Evolutionary conservation across 2,888 invertebrate species (phyloP).

Genomic region (Empis stercorea): DNA sequence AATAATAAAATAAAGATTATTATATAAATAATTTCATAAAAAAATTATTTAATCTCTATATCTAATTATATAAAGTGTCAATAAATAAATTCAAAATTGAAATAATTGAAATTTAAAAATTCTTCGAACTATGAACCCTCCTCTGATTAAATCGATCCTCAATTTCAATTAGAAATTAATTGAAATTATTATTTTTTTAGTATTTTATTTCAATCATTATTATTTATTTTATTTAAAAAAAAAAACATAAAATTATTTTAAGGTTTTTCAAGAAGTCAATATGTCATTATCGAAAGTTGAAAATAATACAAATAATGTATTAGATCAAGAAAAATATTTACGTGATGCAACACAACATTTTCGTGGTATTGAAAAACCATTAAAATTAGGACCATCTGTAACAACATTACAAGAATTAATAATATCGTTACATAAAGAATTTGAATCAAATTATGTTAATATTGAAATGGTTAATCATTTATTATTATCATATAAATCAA

Average conservation of each 20-base stretch:
- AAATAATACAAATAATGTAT: constrained; percentile 1
- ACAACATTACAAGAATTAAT: constrained; percentile 48
- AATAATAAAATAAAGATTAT: too few species aligned
- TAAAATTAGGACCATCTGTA: constrained; percentile 32
- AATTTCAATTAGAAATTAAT: too few species aligned
- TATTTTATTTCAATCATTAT: too few species aligned
- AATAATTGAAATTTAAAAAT: too few species aligned
- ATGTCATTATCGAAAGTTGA: constrained; percentile 29
- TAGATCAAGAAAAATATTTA: constrained; percentile 29
- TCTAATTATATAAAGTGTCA: too few species aligned
- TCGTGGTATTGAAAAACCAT: constrained; percentile 32
- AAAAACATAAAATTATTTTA: neutral
- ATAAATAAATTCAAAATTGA: too few species aligned
- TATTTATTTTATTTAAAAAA: too few species aligned
- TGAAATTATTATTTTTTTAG: too few species aligned
- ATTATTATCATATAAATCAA: constrained; percentile 67
- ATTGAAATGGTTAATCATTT: constrained; percentile 79
- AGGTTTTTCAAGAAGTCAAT: constrained; percentile 10
- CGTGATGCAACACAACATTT: constrained; percentile 32
- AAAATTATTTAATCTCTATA: too few species aligned
- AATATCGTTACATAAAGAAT: constrained; percentile 58
- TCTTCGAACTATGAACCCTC: too few species aligned
- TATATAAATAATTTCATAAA: too few species aligned
- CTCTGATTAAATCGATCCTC: too few species aligned
- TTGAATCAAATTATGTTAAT: constrained; percentile 69